Evolutionary conservation across 2,113 vertebrate species (phyloP).

Genomic region (Sylvia atricapilla): DNA sequence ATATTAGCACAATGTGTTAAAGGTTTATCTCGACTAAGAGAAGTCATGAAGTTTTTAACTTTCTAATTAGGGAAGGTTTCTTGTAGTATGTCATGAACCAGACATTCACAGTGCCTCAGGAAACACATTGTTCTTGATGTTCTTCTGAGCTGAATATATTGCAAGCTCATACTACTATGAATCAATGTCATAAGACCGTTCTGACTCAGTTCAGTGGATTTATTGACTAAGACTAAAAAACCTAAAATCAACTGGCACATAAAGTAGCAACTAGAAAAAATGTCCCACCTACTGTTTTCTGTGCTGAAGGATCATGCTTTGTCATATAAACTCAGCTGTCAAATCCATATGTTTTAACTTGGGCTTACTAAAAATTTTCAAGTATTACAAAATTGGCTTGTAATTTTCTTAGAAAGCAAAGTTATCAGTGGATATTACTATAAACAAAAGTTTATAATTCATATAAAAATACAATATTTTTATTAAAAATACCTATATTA

Average conservation of each 20-base stretch:
- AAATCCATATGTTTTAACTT: background rate
- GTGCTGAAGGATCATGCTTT: background rate
- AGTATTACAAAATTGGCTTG: background rate
- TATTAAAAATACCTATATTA: background rate
- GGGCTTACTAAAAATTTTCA: background rate
- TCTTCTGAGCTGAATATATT: constrained; percentile 1
- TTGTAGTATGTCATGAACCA: background rate
- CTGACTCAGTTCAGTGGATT: constrained; percentile 31
- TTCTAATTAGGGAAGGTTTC: background rate
- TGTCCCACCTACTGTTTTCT: background rate
- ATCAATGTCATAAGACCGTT: constrained; percentile 41
- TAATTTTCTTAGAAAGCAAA: background rate
- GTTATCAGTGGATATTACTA: background rate
- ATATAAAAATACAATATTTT: background rate
- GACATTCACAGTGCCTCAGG: background rate
- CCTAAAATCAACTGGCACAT: background rate
- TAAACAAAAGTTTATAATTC: background rate
- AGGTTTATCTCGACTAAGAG: background rate
- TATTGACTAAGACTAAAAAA: background rate
- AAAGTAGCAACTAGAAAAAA: background rate
- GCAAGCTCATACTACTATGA: background rate
- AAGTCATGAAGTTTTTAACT: background rate
- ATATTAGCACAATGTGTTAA: background rate
- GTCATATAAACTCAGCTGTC: background rate
- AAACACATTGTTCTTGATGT: background rate